A percentile compares a stretch with the other conserved stretches of the same genome.
Evolutionary conservation across 2,113 vertebrate genomes (phyloP).

Genomic region (Chrysochloris asiatica): DNA sequence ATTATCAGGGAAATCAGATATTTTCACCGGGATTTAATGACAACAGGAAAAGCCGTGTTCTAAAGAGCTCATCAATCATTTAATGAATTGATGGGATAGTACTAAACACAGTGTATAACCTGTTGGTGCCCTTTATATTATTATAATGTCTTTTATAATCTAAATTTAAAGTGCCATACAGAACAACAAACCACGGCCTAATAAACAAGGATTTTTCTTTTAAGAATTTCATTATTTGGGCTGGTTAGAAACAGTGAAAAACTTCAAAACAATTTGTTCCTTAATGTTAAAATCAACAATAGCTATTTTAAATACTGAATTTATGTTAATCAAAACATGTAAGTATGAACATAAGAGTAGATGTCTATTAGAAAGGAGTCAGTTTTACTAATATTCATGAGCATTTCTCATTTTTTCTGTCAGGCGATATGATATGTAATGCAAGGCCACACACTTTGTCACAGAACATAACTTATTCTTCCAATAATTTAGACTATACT

Average conservation of each 20-base stretch:
- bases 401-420: not conserved
- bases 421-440: not conserved
- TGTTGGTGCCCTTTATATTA: not conserved
- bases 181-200: not conserved
- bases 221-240: not conserved
- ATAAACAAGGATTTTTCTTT: not conserved
- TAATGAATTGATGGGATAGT: not conserved
- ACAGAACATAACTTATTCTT: not conserved
- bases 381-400: not conserved
- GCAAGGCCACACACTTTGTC: not conserved
- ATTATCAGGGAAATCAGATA: not conserved
- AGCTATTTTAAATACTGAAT: not conserved
- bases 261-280: not conserved
- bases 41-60: slow-evolving; percentile 9
- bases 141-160: not conserved
- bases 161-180: not conserved
- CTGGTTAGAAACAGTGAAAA: not conserved
- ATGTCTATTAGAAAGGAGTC: not conserved
- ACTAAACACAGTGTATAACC: not conserved
- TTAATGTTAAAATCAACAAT: slow-evolving; percentile 29
- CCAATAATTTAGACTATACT: slow-evolving; percentile 16
- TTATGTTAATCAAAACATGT: not conserved
- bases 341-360: not conserved
- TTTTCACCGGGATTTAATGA: slow-evolving; percentile 33
- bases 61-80: not conserved